phyloP scores from a whole-genome alignment of 2,888 invertebrate species.

The Helicoverpa assulta region DNA sequence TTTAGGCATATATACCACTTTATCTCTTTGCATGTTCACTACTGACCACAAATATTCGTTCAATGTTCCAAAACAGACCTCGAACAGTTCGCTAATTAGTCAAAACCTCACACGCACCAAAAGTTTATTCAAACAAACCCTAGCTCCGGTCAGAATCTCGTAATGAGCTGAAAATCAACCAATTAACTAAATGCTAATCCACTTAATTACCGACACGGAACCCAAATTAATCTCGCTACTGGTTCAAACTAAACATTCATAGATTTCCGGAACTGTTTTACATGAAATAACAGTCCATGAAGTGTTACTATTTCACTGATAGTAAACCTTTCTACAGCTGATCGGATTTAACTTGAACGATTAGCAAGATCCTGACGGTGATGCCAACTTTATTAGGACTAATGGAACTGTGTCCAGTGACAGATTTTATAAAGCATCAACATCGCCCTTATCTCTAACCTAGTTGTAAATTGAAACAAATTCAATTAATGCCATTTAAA shows the following conservation, averaged over 20 bases:
- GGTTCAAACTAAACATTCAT: constrained; percentile 2
- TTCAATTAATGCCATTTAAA: too few relatives aligned
- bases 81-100: constrained; percentile 22
- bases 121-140: constrained; percentile 27
- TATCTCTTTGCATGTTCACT: background rate
- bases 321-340: too few relatives aligned
- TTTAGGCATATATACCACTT: too few relatives aligned
- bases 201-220: constrained; percentile 23
- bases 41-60: constrained; percentile 3
- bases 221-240: constrained; percentile 38
- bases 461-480: too few relatives aligned
- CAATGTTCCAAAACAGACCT: constrained; percentile 1
- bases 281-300: constrained; percentile 16
- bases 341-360: too few relatives aligned
- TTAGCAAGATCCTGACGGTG: too few relatives aligned
- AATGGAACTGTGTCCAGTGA: too few relatives aligned
- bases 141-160: constrained; percentile 17
- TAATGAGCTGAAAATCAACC: constrained; percentile 48
- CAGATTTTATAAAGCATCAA: too few relatives aligned
- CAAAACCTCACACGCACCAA: constrained; percentile 17
- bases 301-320: background rate
- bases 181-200: constrained; percentile 44
- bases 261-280: constrained; percentile 8
- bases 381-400: too few relatives aligned
- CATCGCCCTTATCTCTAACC: too few relatives aligned